Percentiles rank a stretch among this genome's conserved stretches.
These are phyloP conservation scores for Campylomormyrus tamandua DNA, from an alignment of 2,113 vertebrate species.

Conservation along the genomic window DNA sequence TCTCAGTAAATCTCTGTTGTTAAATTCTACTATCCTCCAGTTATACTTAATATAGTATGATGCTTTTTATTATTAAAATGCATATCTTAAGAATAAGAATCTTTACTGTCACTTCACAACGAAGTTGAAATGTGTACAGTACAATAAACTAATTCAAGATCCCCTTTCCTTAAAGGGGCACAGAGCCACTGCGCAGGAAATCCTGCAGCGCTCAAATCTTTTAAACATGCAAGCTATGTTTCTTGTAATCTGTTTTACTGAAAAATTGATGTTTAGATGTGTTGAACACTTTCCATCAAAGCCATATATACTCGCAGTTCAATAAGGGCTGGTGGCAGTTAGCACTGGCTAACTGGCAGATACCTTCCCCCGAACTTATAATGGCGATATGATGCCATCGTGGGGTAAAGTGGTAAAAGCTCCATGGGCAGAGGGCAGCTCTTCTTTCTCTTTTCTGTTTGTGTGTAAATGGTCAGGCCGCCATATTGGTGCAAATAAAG, in stretches of 20 bases:
- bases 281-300: background rate
- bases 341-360: background rate
- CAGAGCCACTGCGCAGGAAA: background rate
- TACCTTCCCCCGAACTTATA: background rate
- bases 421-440: background rate
- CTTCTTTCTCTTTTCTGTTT: background rate
- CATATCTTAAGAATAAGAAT: background rate
- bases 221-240: background rate
- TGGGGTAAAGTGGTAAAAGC: background rate
- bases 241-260: background rate
- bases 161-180: conserved; percentile 2
- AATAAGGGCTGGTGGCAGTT: background rate
- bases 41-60: background rate
- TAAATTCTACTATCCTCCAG: background rate
- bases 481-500: background rate
- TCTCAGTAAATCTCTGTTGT: background rate
- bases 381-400: background rate
- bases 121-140: background rate
- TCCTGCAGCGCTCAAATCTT: background rate
- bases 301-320: background rate
- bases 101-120: no score
- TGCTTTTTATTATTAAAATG: background rate
- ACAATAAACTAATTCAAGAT: conserved; percentile 20
- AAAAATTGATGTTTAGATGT: background rate
- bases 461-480: background rate